These are phyloP conservation scores for Pseudomugil gertrudae DNA, from an alignment of 2,797 vertebrate species.

Conservation along the genomic window DNA sequence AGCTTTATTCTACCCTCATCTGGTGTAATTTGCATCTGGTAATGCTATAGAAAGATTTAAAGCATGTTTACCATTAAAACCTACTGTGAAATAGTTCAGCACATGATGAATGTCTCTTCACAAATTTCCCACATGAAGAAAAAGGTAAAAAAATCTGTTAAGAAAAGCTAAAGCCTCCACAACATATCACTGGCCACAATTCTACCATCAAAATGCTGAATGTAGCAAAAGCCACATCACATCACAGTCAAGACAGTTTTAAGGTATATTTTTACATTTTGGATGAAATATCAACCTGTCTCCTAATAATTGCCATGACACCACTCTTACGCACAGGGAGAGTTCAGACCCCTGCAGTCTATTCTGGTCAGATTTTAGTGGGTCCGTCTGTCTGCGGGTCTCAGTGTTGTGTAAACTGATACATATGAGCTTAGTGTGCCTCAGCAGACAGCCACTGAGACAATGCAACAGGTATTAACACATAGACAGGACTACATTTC, in stretches of 20 bases:
- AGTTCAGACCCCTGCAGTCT: constrained; percentile 36
- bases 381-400: constrained; percentile 22
- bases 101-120: not conserved
- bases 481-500: constrained; percentile 17
- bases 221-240: not conserved
- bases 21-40: not conserved
- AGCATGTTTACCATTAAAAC: not conserved
- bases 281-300: constrained; percentile 19
- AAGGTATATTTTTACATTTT: constrained; percentile 38
- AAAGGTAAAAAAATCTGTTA: not conserved
- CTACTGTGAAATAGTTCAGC: not conserved
- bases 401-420: constrained; percentile 50
- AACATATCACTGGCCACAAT: not conserved
- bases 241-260: constrained; percentile 11
- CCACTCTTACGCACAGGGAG: constrained; percentile 19
- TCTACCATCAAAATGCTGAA: not conserved
- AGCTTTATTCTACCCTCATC: not conserved
- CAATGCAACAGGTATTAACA: constrained; percentile 56
- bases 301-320: constrained; percentile 14
- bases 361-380: constrained; percentile 54
- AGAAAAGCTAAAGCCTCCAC: not conserved
- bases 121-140: not conserved
- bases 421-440: constrained; percentile 28
- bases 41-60: not conserved
- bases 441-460: constrained; percentile 30